A percentile compares a stretch with the other conserved stretches of the same genome.
Evolutionary conservation across 2,797 vertebrate species (phyloP).

Genomic region (Periophthalmus magnuspinnatus): DNA sequence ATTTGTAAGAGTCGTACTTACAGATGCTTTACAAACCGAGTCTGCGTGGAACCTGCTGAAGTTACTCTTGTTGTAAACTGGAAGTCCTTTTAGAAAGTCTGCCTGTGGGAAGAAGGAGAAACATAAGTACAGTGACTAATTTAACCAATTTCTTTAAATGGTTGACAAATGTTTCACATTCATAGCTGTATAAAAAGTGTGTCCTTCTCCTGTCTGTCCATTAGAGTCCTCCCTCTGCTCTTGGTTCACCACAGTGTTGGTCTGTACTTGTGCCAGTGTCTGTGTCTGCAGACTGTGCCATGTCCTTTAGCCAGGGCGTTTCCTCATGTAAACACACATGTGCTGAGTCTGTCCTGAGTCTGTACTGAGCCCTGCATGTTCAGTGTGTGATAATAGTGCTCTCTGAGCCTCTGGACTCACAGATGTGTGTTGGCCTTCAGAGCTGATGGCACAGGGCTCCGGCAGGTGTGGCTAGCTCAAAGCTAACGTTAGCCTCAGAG

Average conservation of each 20-base stretch:
- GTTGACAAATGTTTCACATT: not conserved
- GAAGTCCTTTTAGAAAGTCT: constrained; percentile 97
- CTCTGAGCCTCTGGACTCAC: constrained; percentile 10
- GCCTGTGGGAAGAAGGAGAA: constrained; percentile 77
- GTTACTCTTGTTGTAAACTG: constrained; percentile 98
- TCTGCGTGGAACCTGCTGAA: constrained; percentile 98
- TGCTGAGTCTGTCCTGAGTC: constrained; percentile 3
- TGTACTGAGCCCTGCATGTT: not conserved
- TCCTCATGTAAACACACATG: constrained; percentile 18
- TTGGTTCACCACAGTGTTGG: not conserved
- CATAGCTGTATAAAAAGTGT: not conserved
- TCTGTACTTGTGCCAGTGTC: not conserved
- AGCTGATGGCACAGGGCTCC: constrained; percentile 21
- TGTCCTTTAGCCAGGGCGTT: constrained; percentile 38
- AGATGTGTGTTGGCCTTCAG: constrained; percentile 25
- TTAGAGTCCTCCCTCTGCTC: not conserved
- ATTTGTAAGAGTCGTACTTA: constrained; percentile 70
- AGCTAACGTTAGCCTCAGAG: constrained; percentile 12
- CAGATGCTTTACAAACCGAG: constrained; percentile 98
- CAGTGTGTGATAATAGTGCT: constrained; percentile 5
- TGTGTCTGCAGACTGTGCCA: not conserved
- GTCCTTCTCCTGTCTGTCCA: not conserved
- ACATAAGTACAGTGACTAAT: not conserved
- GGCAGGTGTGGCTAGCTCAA: constrained; percentile 55
- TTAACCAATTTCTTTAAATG: not conserved